Evolutionary conservation across 2,888 invertebrate genomes (phyloP).

Genomic region (Napeogenes sylphis): DNA sequence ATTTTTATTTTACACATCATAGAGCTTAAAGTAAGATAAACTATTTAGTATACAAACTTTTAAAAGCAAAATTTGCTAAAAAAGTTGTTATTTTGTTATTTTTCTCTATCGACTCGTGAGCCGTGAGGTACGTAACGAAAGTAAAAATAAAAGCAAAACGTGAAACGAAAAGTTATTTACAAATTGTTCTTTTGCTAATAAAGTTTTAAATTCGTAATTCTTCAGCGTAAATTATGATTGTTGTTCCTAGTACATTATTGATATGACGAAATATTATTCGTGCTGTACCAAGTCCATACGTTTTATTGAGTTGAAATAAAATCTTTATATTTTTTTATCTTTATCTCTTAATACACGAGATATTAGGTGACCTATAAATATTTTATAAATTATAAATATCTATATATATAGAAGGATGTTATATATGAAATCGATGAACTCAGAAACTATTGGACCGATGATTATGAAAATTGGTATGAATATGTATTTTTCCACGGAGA

Average conservation of each 20-base stretch:
- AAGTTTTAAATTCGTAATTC: background rate
- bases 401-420: too few species aligned
- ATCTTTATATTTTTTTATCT: too few species aligned
- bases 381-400: too few species aligned
- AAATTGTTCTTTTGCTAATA: constrained; percentile 7
- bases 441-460: too few species aligned
- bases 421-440: too few species aligned
- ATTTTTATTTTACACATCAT: background rate
- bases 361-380: too few species aligned
- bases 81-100: background rate
- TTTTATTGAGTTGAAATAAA: too few species aligned
- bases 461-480: too few species aligned
- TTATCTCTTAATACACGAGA: too few species aligned
- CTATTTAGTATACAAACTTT: constrained; percentile 18
- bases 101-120: constrained; percentile 11
- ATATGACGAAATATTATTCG: too few species aligned
- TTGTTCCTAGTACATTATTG: background rate
- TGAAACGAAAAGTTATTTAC: constrained; percentile 12
- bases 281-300: too few species aligned
- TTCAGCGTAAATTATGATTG: background rate
- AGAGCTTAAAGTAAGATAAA: background rate
- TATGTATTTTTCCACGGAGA: too few species aligned
- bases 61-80: constrained; percentile 16
- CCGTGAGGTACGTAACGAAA: constrained; percentile 14
- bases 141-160: constrained; percentile 12